Evolutionary conservation across 92 coral and sea anemone species (phyloP), one percentile per base, ranked within the genome.

Genomic region (Epizoanthus fatuus): DNA sequence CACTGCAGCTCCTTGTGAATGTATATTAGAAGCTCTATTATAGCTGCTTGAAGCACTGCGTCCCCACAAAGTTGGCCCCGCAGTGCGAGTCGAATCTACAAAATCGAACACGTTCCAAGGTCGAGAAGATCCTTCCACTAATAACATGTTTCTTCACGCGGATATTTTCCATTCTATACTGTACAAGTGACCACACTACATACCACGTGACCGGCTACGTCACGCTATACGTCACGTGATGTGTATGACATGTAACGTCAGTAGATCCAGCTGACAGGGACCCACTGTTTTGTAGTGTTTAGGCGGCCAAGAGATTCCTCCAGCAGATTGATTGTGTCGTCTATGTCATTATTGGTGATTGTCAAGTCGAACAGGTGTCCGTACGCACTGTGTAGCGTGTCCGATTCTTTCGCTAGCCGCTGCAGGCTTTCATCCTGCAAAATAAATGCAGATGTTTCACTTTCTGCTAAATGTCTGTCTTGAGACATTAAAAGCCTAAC

Each of bases 181-280:
- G 75, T 13, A 70, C 32, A 70, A 55, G 22, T 49, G 9, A 55
- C 65, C 29, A 14, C 32, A 14, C 81, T 47, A 38, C 53, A n/a
- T 57, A 38, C 45, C 59, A 39, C 39, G 57, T 77, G 82, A 77
- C 70, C 56, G 6, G 9, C 53, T 49, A 3, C 42, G 49, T 40
- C 49, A 39, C 63, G 40, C 47, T 32, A 32, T 49, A 37, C 49
- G 47, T 44, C 13, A 10, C 58, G 12, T 12, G 19, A 17, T 76
- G 49, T 37, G 44, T 11, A 69, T 22, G 49, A 19, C 57, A 60
- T 7, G 3, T 16, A 5, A 42, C 1, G 4, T 90, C 72, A 97
- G 85, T 97, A 97, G 70, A 97, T 96, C 99, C 99, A 97, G 72
- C 91, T 89, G 79, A 95, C 93, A 8, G 99, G 99, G 20, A 97